Evolutionary conservation across 2,797 vertebrate genomes (phyloP).

Genomic region (Limnodromus scolopaceus): DNA sequence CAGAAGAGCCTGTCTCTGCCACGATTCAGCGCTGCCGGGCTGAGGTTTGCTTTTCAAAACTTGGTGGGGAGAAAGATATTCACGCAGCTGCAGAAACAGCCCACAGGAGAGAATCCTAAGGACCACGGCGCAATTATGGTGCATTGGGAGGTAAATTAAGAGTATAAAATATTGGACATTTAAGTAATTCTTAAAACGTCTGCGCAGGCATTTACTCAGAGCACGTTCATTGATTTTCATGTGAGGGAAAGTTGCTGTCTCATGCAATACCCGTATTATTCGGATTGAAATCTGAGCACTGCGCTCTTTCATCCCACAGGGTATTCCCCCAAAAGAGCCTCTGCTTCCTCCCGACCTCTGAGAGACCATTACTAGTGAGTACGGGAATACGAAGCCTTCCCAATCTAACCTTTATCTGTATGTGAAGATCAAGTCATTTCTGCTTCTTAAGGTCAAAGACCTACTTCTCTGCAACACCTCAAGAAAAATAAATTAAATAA

Average conservation of each 20-base stretch:
- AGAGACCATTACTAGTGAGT: background rate
- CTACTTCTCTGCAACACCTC: background rate
- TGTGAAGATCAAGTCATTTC: background rate
- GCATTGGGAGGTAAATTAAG: slow-evolving; percentile 10
- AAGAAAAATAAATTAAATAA: background rate
- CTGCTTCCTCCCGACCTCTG: background rate
- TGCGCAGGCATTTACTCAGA: slow-evolving; percentile 12
- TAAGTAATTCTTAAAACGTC: slow-evolving; percentile 27
- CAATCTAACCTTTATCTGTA: background rate
- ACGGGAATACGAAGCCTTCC: background rate
- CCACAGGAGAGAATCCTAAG: background rate
- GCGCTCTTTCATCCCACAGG: background rate
- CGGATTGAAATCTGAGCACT: slow-evolving; percentile 37
- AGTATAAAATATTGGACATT: background rate
- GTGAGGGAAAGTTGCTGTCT: slow-evolving; percentile 51
- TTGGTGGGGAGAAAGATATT: background rate
- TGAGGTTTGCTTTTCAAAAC: background rate
- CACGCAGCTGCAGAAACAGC: background rate
- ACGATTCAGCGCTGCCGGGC: background rate
- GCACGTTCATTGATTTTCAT: slow-evolving; percentile 32
- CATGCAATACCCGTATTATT: slow-evolving; percentile 17
- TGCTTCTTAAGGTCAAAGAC: background rate
- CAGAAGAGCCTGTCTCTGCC: background rate
- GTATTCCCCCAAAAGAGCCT: slow-evolving; percentile 28
- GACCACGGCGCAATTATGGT: background rate